These are phyloP conservation scores for Ditula angustiorana DNA, from an alignment of 2,888 invertebrate genomes.

Conservation along the genomic window DNA sequence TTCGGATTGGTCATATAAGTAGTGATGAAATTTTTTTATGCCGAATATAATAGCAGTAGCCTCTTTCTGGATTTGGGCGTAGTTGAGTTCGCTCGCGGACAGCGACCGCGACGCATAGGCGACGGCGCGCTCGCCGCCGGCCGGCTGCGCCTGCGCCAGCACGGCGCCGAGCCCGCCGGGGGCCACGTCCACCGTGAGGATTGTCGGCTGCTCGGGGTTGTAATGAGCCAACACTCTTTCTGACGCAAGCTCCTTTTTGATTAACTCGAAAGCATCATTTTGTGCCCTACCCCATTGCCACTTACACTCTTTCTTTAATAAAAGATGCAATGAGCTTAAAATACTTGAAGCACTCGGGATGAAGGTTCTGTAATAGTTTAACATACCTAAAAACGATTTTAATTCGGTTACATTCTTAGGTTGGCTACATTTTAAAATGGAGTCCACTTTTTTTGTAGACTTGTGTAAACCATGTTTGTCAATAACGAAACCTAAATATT, in stretches of 20 bases:
- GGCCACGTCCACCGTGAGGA: slow-evolving; percentile 30
- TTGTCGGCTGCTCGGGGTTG: slow-evolving; percentile 7
- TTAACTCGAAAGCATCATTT: slow-evolving; percentile 4
- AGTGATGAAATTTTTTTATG: no score
- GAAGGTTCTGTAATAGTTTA: slow-evolving; percentile 38
- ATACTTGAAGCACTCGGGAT: slow-evolving; percentile 22
- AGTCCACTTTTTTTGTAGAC: no score
- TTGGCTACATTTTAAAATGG: no score
- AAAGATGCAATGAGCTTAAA: slow-evolving; percentile 24
- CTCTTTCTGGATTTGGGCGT: slow-evolving; percentile 13
- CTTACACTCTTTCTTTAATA: slow-evolving; percentile 26
- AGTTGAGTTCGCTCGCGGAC: slow-evolving; percentile 7
- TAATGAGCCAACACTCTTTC: slow-evolving; percentile 27
- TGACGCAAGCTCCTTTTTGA: slow-evolving; percentile 23
- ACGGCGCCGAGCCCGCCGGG: slow-evolving; percentile 31
- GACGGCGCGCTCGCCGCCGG: slow-evolving; percentile 25
- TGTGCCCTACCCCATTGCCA: slow-evolving; percentile 33
- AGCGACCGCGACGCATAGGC: slow-evolving; percentile 21
- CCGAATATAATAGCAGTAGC: background rate
- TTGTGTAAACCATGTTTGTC: no score
- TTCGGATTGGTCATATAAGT: no score
- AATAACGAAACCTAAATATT: no score
- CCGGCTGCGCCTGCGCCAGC: slow-evolving; percentile 18
- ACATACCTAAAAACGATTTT: slow-evolving; percentile 36
- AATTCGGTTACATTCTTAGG: slow-evolving; percentile 22